Conservation (phyloP, 1,140 invertebrate genomes). For the Drosophila parvula region DNA sequence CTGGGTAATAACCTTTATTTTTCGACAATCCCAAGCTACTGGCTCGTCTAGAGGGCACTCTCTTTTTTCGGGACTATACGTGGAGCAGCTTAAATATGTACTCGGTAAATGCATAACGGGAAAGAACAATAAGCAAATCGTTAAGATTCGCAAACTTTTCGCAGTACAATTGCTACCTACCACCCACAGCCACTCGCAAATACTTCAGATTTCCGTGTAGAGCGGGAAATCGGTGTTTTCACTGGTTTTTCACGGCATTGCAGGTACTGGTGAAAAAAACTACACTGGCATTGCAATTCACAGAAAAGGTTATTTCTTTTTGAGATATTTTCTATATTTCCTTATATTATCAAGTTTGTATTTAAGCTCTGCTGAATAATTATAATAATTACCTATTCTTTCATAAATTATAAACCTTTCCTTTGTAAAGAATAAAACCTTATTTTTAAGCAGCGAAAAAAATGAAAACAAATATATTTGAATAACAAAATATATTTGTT, state of each 20-base stretch:
- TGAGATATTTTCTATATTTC: no score
- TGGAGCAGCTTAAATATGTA: slow-evolving; percentile 37
- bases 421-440: no score
- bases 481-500: no score
- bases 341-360: no score
- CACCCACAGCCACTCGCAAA: not conserved
- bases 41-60: not conserved
- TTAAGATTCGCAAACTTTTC: slow-evolving; percentile 70
- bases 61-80: not conserved
- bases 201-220: not conserved
- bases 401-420: no score
- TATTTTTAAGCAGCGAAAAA: no score
- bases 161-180: slow-evolving; percentile 13
- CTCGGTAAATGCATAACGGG: slow-evolving; percentile 58
- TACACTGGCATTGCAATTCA: not conserved
- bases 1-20: no score
- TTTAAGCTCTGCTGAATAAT: no score
- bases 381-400: no score
- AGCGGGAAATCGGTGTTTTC: slow-evolving; percentile 1
- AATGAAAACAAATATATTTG: no score
- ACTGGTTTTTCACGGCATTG: not conserved
- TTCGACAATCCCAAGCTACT: not conserved
- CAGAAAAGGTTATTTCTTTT: not conserved
- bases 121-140: slow-evolving; percentile 74
- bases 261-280: not conserved